Evolutionary conservation across 2,888 invertebrate species (phyloP).

Genomic region (Cantharis rufa): DNA sequence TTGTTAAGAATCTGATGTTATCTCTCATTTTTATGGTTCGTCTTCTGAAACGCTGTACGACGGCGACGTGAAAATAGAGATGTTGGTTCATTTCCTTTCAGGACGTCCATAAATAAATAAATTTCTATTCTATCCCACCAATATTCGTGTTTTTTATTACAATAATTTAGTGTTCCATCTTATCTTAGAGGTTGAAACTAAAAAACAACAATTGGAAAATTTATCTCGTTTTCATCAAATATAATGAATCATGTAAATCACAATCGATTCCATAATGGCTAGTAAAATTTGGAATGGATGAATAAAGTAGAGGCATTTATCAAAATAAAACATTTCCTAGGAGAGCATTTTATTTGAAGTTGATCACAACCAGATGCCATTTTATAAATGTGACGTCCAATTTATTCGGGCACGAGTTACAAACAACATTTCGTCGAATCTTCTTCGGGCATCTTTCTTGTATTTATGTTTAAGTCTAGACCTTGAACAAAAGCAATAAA

Average conservation of each 20-base stretch:
- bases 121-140: not conserved
- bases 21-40: not conserved
- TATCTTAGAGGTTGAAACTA: not conserved
- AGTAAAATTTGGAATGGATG: not conserved
- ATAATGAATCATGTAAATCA: not conserved
- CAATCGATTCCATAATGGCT: not conserved
- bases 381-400: constrained; percentile 11
- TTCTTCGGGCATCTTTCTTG: constrained; percentile 4
- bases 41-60: not conserved
- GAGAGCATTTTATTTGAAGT: constrained; percentile 9
- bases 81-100: not conserved
- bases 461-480: constrained; percentile 18
- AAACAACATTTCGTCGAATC: constrained; percentile 5
- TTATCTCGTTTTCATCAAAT: not conserved
- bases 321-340: constrained; percentile 6
- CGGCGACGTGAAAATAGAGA: not conserved
- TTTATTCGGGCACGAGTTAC: not conserved
- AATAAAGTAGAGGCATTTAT: constrained; percentile 3
- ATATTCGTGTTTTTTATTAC: not conserved
- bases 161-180: not conserved
- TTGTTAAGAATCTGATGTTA: not conserved
- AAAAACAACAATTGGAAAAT: not conserved
- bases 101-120: not conserved
- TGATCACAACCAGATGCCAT: constrained; percentile 16
- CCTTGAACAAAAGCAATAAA: constrained; percentile 15